Evolutionary conservation across 2,113 vertebrate genomes (phyloP), one percentile per base, ranked within the genome.

Genomic region (Muntiacus reevesi): DNA sequence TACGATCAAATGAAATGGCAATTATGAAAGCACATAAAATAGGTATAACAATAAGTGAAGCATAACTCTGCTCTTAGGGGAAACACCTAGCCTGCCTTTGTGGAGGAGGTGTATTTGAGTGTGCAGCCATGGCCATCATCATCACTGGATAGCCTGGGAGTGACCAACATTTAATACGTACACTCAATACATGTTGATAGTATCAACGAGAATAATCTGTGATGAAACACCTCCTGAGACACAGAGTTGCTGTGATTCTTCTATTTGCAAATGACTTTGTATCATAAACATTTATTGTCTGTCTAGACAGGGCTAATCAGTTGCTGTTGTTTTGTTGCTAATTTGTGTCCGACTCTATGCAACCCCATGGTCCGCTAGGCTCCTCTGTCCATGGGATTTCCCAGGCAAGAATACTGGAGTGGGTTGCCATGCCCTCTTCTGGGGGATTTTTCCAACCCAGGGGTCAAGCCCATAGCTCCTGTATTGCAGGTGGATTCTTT

Each of bases 221-320:
- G 6, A 60, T 45, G 33, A 87, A 84, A 92, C 60, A 59, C n/a
- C 54, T 89, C 54, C 57, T 67, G 47, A 87, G 87, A 92, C 12
- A 67, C 10, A 30, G 14, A 36, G 30, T 92, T 89, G 60, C 64
- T 52, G 2, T 64, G 60, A 79, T 52, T 83, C 33, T 17, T 74
- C 83, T 57, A 28, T 13, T 95, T 96, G 19, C 19, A 74, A 57
- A 60, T 95, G 30, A 87, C 43, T 91, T 87, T 97, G 50, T 59
- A 59, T 60, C 57, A 47, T 92, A 91, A 95, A 96, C 45, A 81
- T 89, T 74, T 95, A 93, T 54, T 36, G 79, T 54, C 86, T 83
- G 27, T 86, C 76, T 71, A 55, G 47, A 82, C 15, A 43, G 85
- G 87, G 33, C 59, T 83, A 91, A 76, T 87, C 50, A 59, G 36